Conservation (phyloP, 2,888 invertebrate species). For the Drosophila incognita region DNA sequence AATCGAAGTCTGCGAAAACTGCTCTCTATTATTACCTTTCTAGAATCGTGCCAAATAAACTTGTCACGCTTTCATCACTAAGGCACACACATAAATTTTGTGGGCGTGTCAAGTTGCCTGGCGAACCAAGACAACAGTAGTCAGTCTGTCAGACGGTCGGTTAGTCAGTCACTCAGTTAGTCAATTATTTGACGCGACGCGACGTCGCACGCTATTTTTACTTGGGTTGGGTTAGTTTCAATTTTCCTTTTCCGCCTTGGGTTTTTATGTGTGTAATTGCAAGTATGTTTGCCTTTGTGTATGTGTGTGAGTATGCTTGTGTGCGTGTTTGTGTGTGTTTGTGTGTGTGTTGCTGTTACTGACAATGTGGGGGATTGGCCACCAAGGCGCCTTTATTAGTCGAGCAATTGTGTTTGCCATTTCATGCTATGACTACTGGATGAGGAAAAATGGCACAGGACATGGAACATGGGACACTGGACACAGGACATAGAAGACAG, state of each 20-base stretch:
- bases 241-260: slow-evolving; percentile 68
- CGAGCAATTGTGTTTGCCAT: slow-evolving; percentile 55
- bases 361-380: slow-evolving; percentile 49
- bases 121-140: slow-evolving; percentile 26
- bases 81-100: slow-evolving; percentile 28
- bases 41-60: not conserved
- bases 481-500: slow-evolving; percentile 14
- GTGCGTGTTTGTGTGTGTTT: not conserved
- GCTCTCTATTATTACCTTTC: not conserved
- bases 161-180: slow-evolving; percentile 3
- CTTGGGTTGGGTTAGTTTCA: slow-evolving; percentile 80
- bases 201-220: slow-evolving; percentile 58
- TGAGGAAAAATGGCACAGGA: not conserved
- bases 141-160: not conserved
- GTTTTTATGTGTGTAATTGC: slow-evolving; percentile 21
- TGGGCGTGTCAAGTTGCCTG: slow-evolving; percentile 61
- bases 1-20: not conserved
- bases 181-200: slow-evolving; percentile 5
- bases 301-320: not conserved
- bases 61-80: slow-evolving; percentile 1
- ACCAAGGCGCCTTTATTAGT: slow-evolving; percentile 48
- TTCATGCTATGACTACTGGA: slow-evolving; percentile 20
- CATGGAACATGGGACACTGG: not conserved
- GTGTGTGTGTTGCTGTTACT: slow-evolving; percentile 9
- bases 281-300: not conserved